Base-by-base conservation (phyloP, 1,140 invertebrate genomes). In the Diachasmimorpha longicaudata region DNA sequence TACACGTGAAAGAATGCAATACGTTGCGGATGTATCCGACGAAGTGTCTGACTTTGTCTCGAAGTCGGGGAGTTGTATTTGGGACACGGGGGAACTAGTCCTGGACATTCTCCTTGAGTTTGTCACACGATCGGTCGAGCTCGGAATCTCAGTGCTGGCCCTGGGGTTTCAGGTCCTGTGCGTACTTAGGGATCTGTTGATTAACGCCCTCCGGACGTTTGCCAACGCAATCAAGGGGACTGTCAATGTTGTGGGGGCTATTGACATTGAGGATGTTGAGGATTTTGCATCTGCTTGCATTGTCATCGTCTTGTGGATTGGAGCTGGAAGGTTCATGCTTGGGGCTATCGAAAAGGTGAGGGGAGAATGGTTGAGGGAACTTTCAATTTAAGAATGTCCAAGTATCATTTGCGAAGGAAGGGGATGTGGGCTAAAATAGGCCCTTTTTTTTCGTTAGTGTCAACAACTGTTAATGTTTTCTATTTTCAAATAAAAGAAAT, bases 201-300 rank as follows among this genome's bases (percentile, higher is more conserved):
- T 86, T 31, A 83, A 86, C 16, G 48, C 84, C 4, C 82, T 87
- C 81, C 81, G 82, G 72, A 86, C 85, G 4, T 86, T 86, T 67
- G 81, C 71, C 4, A 83, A 83, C 68, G 42, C 85, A n/a, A 84
- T 86, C 19, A 78, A 81, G 19, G 80, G 82, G 0, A 77, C 85
- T 55, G 82, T 86, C 9, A 81, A 81, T 5, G 70, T 83, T 11
- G 74, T 86, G 37, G 80, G 78, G 21, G 79, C 66, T 10, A 84
- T 87, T 9, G 80, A 67, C 13, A 82, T 80, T 55, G 83, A 87
- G 2, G 84, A 86, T 14, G 76, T 87, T 19, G 87, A 88, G 36
- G 83, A 86, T 16, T 83, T 87, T 48, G 81, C 81, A 0, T 80
- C 80, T 6, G 81, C 82, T 0, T 85, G 84, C 63, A 79, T 86